Evolutionary conservation across 2,888 invertebrate species (phyloP).

Genomic region (Chelonus formosanus): DNA sequence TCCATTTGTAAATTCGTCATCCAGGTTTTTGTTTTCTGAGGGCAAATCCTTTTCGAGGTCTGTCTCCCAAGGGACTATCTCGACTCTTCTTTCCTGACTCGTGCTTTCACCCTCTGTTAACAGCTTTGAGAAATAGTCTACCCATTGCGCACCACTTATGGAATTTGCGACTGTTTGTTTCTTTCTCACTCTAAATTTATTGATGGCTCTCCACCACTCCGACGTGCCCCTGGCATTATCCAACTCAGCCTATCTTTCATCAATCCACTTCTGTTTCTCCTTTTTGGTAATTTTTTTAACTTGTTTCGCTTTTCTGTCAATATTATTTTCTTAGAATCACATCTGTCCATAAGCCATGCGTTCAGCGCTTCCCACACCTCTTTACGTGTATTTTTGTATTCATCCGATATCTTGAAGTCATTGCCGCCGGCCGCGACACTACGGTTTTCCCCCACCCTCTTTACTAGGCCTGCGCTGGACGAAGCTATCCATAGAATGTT

Average conservation of each 20-base stretch:
- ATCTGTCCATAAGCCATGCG: neutral
- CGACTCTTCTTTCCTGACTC: too few relatives aligned
- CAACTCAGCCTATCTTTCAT: neutral
- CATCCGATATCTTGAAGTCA: too few relatives aligned
- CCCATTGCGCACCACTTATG: slow-evolving; percentile 1
- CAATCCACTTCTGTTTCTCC: slow-evolving; percentile 18
- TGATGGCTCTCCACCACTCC: neutral
- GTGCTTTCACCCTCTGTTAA: too few relatives aligned
- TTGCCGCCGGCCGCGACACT: too few relatives aligned
- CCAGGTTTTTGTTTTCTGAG: too few relatives aligned
- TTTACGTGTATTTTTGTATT: too few relatives aligned
- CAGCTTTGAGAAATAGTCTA: neutral
- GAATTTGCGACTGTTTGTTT: slow-evolving; percentile 20
- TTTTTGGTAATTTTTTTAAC: neutral
- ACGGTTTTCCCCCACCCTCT: neutral
- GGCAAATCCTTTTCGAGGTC: too few relatives aligned
- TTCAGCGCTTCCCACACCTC: too few relatives aligned
- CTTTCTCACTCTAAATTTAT: neutral
- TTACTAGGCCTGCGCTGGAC: neutral
- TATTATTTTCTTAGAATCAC: neutral
- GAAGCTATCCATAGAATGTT: neutral
- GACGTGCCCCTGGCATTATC: neutral
- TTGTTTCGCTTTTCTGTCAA: neutral
- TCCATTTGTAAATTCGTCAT: neutral
- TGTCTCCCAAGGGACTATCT: neutral